phyloP scores from a whole-genome alignment of 2,113 vertebrate species.

The Verasper variegatus region DNA sequence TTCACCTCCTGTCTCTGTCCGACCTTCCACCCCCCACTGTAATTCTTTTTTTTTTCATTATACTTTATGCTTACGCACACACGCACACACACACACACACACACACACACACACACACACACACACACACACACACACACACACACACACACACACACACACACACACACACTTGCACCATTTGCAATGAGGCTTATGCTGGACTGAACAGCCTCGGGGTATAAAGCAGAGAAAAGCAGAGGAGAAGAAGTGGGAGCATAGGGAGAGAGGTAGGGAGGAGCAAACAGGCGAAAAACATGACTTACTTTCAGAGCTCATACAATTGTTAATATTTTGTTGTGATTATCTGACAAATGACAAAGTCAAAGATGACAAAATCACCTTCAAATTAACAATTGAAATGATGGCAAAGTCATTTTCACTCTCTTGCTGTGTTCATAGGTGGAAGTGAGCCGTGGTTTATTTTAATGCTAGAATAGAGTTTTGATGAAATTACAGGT shows the following conservation, averaged over 20 bases:
- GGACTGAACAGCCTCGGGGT: constrained; percentile 25
- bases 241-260: background rate
- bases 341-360: no score
- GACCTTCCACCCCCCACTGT: background rate
- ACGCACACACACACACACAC: constrained; percentile 12
- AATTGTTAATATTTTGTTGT: background rate
- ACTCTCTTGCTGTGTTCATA: no score
- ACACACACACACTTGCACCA: background rate
- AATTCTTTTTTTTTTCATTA: background rate
- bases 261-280: background rate
- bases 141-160: background rate
- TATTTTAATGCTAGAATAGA: no score
- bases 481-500: no score
- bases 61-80: background rate
- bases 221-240: constrained; percentile 5
- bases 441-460: no score
- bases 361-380: no score
- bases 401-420: no score
- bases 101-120: constrained; percentile 1
- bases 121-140: background rate
- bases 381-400: no score
- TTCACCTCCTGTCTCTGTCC: background rate
- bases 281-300: background rate
- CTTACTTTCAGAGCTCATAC: constrained; percentile 1
- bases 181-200: constrained; percentile 5